These are phyloP conservation scores for Urocyon cinereoargenteus DNA, from an alignment of 2,797 vertebrate genomes.

Conservation along the genomic window DNA sequence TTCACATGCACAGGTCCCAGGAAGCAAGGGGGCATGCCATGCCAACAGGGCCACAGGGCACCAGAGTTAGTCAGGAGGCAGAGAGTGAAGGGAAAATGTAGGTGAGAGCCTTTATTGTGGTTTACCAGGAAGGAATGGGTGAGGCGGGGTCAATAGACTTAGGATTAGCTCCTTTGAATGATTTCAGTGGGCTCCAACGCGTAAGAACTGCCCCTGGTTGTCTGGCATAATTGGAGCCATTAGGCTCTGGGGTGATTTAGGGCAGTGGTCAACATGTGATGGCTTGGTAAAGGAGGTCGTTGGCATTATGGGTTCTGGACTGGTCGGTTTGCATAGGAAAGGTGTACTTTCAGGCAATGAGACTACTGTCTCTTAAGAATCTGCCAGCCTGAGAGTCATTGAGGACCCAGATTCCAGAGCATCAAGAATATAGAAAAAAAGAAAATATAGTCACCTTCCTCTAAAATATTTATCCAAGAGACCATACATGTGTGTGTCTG, in stretches of 20 bases:
- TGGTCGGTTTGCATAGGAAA: neutral
- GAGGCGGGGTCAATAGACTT: neutral
- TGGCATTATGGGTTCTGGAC: neutral
- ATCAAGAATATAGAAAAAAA: neutral
- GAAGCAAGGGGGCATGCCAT: neutral
- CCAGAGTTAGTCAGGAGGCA: neutral
- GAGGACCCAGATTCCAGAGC: neutral
- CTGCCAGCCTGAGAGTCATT: neutral
- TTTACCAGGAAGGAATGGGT: neutral
- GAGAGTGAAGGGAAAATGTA: neutral
- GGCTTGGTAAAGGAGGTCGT: neutral
- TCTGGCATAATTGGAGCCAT: neutral
- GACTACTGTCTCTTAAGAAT: neutral
- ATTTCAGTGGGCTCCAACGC: neutral
- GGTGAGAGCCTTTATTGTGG: neutral
- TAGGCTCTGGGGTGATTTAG: neutral
- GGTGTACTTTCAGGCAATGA: neutral
- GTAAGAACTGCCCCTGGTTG: neutral
- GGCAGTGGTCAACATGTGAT: neutral
- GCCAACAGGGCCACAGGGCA: rapidly evolving
- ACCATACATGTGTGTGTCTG: neutral
- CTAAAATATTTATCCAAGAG: constrained; percentile 1
- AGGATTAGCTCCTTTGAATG: neutral
- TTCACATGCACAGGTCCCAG: neutral
- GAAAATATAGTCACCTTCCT: neutral